A percentile compares a stretch with the other conserved stretches of the same genome.
Evolutionary conservation across 2,888 invertebrate species (phyloP).

Genomic region (Electrophaes corylata): DNA sequence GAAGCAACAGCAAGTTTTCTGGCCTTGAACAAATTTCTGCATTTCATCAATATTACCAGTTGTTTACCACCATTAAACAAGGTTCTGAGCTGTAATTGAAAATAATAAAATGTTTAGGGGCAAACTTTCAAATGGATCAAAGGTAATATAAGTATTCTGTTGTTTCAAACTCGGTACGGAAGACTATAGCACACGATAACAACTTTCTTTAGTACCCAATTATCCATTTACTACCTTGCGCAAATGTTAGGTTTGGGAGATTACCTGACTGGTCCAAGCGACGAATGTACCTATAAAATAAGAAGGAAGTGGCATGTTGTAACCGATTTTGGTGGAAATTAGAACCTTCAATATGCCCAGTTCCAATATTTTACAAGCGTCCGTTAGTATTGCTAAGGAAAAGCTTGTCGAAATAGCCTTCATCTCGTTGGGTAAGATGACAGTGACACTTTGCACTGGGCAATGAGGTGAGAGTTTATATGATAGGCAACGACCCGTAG

Average conservation of each 20-base stretch:
- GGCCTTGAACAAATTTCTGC: neutral
- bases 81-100: neutral
- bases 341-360: no score
- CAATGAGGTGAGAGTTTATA: no score
- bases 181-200: neutral
- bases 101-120: slow-evolving; percentile 1
- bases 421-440: no score
- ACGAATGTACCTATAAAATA: neutral
- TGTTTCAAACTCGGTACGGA: neutral
- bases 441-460: no score
- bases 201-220: slow-evolving; percentile 8
- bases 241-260: neutral
- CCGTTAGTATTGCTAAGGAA: no score
- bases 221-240: slow-evolving; percentile 4
- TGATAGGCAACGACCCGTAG: no score
- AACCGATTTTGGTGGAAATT: no score
- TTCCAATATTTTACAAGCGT: no score
- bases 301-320: no score
- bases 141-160: neutral
- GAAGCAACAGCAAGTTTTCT: neutral
- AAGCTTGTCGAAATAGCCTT: no score
- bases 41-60: neutral
- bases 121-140: neutral
- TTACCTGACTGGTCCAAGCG: neutral
- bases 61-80: neutral